phyloP scores from a whole-genome alignment of 2,888 invertebrate species.

The Limnephilus lunatus region DNA sequence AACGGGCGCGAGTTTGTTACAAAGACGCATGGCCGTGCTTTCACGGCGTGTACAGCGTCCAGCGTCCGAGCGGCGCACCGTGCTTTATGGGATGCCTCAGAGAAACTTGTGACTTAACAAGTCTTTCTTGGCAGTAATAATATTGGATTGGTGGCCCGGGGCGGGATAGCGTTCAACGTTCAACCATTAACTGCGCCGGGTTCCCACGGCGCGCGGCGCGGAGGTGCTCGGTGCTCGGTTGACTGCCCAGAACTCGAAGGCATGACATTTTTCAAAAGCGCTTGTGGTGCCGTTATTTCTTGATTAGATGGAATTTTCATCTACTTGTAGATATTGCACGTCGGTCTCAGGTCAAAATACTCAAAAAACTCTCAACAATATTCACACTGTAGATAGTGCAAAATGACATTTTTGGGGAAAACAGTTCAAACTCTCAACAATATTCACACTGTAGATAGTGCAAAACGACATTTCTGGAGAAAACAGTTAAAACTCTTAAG shows the following conservation, averaged over 20 bases:
- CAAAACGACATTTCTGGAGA: too few relatives aligned
- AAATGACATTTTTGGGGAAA: too few relatives aligned
- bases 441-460: too few relatives aligned
- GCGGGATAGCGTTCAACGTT: neutral
- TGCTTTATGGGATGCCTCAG: constrained; percentile 36
- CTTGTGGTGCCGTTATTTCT: constrained; percentile 25
- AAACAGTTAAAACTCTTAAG: too few relatives aligned
- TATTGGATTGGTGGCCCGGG: constrained; percentile 43
- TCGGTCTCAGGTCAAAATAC: neutral
- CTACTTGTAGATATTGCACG: neutral
- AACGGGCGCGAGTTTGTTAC: neutral
- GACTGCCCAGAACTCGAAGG: neutral
- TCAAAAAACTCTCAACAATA: neutral
- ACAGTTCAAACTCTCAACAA: too few relatives aligned
- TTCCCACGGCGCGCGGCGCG: constrained; percentile 12
- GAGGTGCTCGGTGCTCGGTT: neutral
- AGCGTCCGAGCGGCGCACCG: neutral
- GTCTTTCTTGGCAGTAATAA: constrained; percentile 8
- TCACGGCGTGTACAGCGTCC: neutral
- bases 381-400: too few relatives aligned
- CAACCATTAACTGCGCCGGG: neutral
- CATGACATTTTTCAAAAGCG: constrained; percentile 38
- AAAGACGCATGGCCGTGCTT: constrained; percentile 9
- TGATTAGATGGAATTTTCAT: constrained; percentile 8
- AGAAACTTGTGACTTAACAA: constrained; percentile 19